Base-by-base conservation (phyloP, 2,113 vertebrate species). In the Natator depressus region DNA sequence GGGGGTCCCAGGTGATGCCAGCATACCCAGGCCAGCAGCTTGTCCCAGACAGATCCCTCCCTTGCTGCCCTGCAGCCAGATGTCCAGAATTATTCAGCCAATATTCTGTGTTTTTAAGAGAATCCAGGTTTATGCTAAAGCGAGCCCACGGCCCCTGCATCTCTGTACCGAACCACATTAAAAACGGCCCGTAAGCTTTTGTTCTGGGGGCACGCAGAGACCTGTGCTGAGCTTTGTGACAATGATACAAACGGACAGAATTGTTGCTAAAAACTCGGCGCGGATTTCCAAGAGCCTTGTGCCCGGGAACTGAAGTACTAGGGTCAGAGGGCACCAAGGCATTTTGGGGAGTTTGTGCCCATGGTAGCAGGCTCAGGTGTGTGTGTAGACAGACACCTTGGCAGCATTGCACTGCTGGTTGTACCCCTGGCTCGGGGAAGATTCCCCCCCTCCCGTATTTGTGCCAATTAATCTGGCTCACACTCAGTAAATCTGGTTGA, bases 131-230 rank as follows among this genome's bases (percentile, higher is more conserved):
- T 65, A 2, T 14, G 13, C 12, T 1, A 31, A 35, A 62, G 59
- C 6, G 6, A 62, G 31, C 59, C 29, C 12, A 14, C 35, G 13
- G n/a, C 62, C 62, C 62, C 31, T 19, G 62, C 35, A 31, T 62
- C 31, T 9, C 62, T 19, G 35, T n/a, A 17, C 16, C 2, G 17
- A 69, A 17, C 35, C 6, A n/a, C 62, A n/a, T 35, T 35, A 17
- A 17, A 65, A 16, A 13, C 59, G 3, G 3, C 7, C 3, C 3
- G 6, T 6, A 6, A 0, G 16, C 35, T 5, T 10, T 1, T 38
- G 35, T 38, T 10, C 65, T 20, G 4, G 35, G 65, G n/a, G 62
- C 35, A 19, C 16, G 16, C 62, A 16, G 59, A 35, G 62, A 35
- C 19, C 31, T 31, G 6, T 8, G 7, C 35, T 8, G 35, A 38